phyloP scores from a whole-genome alignment of 2,888 invertebrate species.

The Apotomis capreana region DNA sequence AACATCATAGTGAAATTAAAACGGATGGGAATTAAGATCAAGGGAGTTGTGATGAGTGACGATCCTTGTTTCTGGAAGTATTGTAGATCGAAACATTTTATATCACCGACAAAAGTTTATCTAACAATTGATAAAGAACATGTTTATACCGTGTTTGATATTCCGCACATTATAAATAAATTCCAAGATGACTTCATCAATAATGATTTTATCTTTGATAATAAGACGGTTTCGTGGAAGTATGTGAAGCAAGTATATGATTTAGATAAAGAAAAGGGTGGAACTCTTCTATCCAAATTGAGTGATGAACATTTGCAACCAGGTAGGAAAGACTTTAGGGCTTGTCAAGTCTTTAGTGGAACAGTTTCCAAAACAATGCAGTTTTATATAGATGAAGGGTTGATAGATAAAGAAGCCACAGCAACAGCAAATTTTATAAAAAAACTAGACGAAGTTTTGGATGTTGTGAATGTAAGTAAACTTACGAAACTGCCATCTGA shows the following conservation, averaged over 20 bases:
- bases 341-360: slow-evolving; percentile 15
- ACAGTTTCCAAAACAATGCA: slow-evolving; percentile 7
- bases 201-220: slow-evolving; percentile 10
- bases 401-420: background rate
- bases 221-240: background rate
- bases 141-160: slow-evolving; percentile 1
- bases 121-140: background rate
- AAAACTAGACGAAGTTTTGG: slow-evolving; percentile 7
- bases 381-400: slow-evolving; percentile 1
- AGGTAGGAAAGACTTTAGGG: background rate
- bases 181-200: slow-evolving; percentile 14
- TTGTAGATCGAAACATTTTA: slow-evolving; percentile 15
- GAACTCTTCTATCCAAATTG: slow-evolving; percentile 13
- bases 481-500: background rate
- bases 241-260: slow-evolving; percentile 15
- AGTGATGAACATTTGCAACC: slow-evolving; percentile 14
- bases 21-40: background rate
- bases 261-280: slow-evolving; percentile 1
- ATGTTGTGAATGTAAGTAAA: slow-evolving; percentile 8
- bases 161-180: slow-evolving; percentile 20
- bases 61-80: slow-evolving; percentile 5
- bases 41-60: slow-evolving; percentile 16
- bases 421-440: slow-evolving; percentile 16
- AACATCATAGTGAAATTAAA: slow-evolving; percentile 6
- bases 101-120: slow-evolving; percentile 1